Base-by-base conservation (phyloP, 1,140 invertebrate species). In the Vanessa tameamea region DNA sequence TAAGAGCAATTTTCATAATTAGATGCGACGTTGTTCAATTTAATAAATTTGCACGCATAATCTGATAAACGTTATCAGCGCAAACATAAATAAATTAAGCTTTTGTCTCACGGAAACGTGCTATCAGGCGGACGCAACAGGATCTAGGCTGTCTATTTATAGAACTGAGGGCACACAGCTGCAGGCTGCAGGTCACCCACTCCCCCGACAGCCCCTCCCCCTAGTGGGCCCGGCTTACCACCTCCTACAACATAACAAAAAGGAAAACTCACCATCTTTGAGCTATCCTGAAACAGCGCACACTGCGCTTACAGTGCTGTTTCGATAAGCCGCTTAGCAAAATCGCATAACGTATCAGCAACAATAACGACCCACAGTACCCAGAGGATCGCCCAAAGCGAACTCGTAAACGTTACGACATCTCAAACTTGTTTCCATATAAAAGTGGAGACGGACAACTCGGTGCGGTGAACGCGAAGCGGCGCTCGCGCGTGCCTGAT, bases 131-230 rank as follows among this genome's bases (percentile, higher is more conserved):
- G 47, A 43, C 26, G 64, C 64, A 66, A 47, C 71, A 48, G 51
- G 61, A 67, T 67, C 71, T 66, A 73, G 71, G 71, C 55, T 67
- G 53, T 47, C 71, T 73, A 73, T 73, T 73, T 73, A 73, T 73
- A 73, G 71, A 73, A 43, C 55, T 37, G 64, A 61, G 71, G 71
- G 64, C 57, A 43, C 50, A 67, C 64, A 47, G 71, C 47, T 73
- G 71, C 71, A 73, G 71, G 64, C 64, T 73, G 64, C 71, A 73
- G 43, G 47, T 43, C 59, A 26, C 20, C 47, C 64, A 1, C 51
- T 31, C 53, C 64, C 5, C 20, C 53, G 37, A 3, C 69, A n/a
- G 5, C 53, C 14, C 68, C 23, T 48, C 31, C 15, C 48, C 43
- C 57, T 20, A 55, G 0, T 9, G 15, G 13, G 15, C 26, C 48